Evolutionary conservation across 2,113 vertebrate species (phyloP), one percentile per base, ranked within the genome.

Genomic region (Tursiops truncatus): DNA sequence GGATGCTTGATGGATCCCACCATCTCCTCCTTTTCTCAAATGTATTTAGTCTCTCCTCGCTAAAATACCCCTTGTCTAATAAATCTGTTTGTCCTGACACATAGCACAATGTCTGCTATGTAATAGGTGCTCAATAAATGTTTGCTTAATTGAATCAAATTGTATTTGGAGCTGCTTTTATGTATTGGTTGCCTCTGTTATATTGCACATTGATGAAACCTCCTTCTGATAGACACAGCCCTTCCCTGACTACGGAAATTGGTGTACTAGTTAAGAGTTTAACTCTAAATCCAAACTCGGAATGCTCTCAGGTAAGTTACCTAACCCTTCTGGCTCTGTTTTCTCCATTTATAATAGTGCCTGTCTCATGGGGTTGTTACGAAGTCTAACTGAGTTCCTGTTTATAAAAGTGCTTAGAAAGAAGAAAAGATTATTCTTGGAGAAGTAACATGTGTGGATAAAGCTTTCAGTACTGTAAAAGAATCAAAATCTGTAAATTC

Each of bases 321-420:
- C 80, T 95, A 62, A 70, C 44, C 8, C 4, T 74, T 50, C 23
- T 38, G 81, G 47, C 23, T 95, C 33, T 8, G 13, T 73, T 94
- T 85, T 88, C 81, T 95, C 25, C 18, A 44, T 60, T 70, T 73
- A 44, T 44, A 83, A 36, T 60, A 79, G 3, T 56, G 33, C 10
- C 44, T 38, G 23, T 41, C 10, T 85, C 26, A 41, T 41, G 14
- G 65, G 60, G 31, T 50, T 23, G 1, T 81, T 81, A n/a, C 10
- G 36, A 93, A 94, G 73, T 91, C 47, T 31, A 26, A 84, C 23
- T 58, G 82, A 74, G 28, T 82, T 94, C 41, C 60, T 91, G 79
- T 91, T 89, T 96, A 56, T 79, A 13, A 31, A 94, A 86, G 20
- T 87, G 56, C 25, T 82, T 93, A 95, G 91, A 79, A 91, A 73